These are phyloP conservation scores for Acleris emargana DNA, from an alignment of 2,888 invertebrate genomes.

Conservation along the genomic window DNA sequence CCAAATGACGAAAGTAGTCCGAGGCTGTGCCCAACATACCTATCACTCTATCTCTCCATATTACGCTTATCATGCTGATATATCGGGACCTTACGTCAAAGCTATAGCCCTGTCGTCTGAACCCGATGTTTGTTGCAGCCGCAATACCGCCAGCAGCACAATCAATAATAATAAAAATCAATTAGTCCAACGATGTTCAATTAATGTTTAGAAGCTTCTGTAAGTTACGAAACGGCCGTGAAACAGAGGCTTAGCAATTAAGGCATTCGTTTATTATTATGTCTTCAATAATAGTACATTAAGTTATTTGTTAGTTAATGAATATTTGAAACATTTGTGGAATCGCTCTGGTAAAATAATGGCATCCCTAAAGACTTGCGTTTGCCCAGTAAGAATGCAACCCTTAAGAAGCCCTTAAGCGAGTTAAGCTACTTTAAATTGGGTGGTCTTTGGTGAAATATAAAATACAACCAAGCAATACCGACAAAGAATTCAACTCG, in stretches of 20 bases:
- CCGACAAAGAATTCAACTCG: too few relatives aligned
- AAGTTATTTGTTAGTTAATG: too few relatives aligned
- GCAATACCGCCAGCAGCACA: not conserved
- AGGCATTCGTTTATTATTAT: not conserved
- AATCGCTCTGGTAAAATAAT: not conserved
- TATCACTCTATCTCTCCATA: conserved; percentile 2
- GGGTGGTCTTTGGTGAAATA: too few relatives aligned
- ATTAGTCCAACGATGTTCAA: not conserved
- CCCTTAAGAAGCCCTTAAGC: too few relatives aligned
- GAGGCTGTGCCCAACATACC: conserved; percentile 5
- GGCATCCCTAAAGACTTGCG: too few relatives aligned
- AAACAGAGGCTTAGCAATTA: not conserved
- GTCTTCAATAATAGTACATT: not conserved
- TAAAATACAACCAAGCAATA: too few relatives aligned
- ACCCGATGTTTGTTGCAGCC: not conserved
- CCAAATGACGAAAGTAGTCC: conserved; percentile 12
- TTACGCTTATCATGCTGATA: conserved; percentile 3
- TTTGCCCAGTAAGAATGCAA: too few relatives aligned
- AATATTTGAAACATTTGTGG: not conserved
- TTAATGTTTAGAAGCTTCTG: conserved; percentile 6
- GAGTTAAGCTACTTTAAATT: too few relatives aligned
- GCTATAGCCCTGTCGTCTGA: conserved; percentile 10
- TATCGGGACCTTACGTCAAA: conserved; percentile 19
- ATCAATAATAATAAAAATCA: conserved; percentile 1
- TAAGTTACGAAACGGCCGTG: not conserved